phyloP scores from a whole-genome alignment of 2,113 vertebrate genomes.

The Thalassarche chlororhynchos region DNA sequence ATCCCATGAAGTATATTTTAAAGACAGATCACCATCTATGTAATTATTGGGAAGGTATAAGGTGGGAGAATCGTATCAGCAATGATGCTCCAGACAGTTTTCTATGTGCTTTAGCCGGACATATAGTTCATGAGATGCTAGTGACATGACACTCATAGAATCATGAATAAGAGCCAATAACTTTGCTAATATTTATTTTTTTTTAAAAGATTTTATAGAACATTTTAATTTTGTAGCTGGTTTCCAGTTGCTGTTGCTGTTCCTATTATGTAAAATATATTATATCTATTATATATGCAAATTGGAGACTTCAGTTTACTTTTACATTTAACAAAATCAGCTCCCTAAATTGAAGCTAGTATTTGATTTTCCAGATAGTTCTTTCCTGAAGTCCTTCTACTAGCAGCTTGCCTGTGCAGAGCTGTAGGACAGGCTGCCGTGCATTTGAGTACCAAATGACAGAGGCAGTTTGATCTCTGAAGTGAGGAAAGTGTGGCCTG shows the following conservation, averaged over 20 bases:
- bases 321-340: background rate
- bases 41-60: background rate
- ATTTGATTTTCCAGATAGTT: background rate
- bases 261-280: background rate
- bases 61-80: background rate
- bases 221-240: background rate
- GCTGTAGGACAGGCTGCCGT: background rate
- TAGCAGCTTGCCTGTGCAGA: background rate
- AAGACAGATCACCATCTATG: background rate
- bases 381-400: background rate
- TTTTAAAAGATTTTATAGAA: background rate
- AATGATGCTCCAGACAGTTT: background rate
- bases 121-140: background rate
- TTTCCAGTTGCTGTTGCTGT: background rate
- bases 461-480: background rate
- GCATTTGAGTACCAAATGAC: background rate
- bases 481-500: fast-evolving
- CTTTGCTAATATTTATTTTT: background rate
- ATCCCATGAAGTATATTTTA: background rate
- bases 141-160: background rate
- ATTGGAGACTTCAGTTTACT: background rate
- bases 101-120: background rate
- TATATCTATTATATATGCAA: background rate
- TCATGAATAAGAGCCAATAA: background rate
- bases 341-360: background rate